These are phyloP conservation scores for Agapornis roseicollis DNA, from an alignment of 2,113 vertebrate genomes.

Conservation along the genomic window DNA sequence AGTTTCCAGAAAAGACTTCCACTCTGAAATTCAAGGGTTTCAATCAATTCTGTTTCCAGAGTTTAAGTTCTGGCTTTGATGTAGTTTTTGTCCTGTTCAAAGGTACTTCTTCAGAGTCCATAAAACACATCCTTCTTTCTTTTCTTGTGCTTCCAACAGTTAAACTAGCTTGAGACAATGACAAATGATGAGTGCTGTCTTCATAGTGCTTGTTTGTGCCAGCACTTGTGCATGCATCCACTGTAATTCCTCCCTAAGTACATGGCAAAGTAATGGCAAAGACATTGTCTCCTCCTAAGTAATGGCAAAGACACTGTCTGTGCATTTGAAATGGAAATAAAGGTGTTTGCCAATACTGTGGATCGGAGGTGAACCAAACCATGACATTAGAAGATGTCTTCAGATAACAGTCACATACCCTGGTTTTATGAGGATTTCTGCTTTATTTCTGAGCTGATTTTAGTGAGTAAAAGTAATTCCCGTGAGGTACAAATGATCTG, in stretches of 20 bases:
- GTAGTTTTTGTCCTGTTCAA: neutral
- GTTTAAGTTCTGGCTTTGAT: neutral
- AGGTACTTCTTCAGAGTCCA: neutral
- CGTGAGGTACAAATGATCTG: neutral
- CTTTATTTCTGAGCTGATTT: neutral
- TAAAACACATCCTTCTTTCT: neutral
- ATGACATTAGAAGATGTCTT: neutral
- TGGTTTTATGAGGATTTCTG: neutral
- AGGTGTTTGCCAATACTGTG: neutral
- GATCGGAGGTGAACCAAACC: neutral
- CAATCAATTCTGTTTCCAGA: accelerated
- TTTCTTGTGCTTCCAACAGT: neutral
- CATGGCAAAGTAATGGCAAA: no score
- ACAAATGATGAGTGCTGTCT: neutral
- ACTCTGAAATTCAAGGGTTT: neutral
- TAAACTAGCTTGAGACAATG: neutral
- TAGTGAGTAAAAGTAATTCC: neutral
- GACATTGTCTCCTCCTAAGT: neutral
- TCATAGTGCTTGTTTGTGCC: neutral
- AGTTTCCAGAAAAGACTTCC: neutral
- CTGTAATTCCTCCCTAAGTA: neutral
- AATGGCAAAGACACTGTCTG: neutral
- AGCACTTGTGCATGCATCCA: neutral
- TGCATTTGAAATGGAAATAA: neutral
- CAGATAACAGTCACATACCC: neutral